Evolutionary conservation across 2,888 invertebrate genomes (phyloP), one percentile per base, ranked within the genome.

Genomic region (Epistrophe grossulariae): DNA sequence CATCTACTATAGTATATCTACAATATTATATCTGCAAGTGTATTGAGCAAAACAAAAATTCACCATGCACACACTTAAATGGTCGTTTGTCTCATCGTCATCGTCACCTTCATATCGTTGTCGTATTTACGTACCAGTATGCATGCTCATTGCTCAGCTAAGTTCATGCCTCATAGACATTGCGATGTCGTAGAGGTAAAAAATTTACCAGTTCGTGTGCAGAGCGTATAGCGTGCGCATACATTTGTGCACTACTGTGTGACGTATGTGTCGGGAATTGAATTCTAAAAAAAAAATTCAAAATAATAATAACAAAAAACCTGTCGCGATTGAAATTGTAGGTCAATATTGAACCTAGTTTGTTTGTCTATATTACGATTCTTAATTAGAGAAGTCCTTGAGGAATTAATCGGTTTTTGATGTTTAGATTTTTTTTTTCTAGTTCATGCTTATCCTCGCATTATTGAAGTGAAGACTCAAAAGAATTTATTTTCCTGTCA

Each of bases 211-310:
- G 84, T 80, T 48, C 45, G 66, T 43, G 40, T 73, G 45, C 48
- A 31, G 73, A 70, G 72, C 50, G 79, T 15, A 60, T 73, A 70
- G 55, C 70, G 81, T 74, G 60, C 64, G 74, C 68, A 68, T 82
- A 85, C 85, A 81, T 79, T 85, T 82, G 62, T 73, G 80, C 85
- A 82, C 73, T 59, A 78, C 85, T 82, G 85, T 85, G 82, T 85
- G 68, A 68, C 68, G 17, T 50, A 68, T 68, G 50, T 35, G 40
- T 38, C 81, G 77, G 48, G 50, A 57, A 31, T 57, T 24, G 43
- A 40, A 62, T 15, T 60, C 19, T 31, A 31, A 43, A 40, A 60
- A 38, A 24, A 38, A 28, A 59, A 31, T n/a, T n/a, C n/a, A 31
- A 57, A 9, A 57, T 17, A 45, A n/a, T n/a, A 24, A 24, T 24